Evolutionary conservation across 2,888 invertebrate genomes (phyloP), one percentile per base, ranked within the genome.

Genomic region (Drosophila setosimentum): DNA sequence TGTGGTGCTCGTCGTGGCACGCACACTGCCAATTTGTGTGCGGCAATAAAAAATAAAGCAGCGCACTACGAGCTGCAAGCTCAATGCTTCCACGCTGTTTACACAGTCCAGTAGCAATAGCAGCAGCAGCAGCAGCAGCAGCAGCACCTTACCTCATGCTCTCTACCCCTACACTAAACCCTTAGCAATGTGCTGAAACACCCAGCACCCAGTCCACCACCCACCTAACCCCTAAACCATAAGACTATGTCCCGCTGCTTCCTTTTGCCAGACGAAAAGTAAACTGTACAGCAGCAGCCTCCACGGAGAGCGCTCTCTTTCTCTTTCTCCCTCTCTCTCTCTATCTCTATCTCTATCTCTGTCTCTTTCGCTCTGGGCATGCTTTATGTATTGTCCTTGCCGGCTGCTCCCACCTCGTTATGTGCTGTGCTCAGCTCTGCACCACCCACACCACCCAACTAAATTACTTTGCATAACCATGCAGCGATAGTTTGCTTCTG

Each of bases 391-490:
- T 82, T 87, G 89, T 87, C 89, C 85, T 89, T 89, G 89, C 84
- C 79, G 80, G 64, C 78, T 83, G 78, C 76, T 71, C 29, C 50
- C 29, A 29, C 35, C 35, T 33, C 54, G 64, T 78, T 76, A 77
- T 77, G 59, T 57, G 59, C 60, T 49, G 49, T 51, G 7, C 37
- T 45, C 45, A 13, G 45, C 63, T 10, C 55, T 16, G 24, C 42
- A 45, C 37, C n/a, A 11, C 49, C 32, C 45, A 42, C 48, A 68
- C 55, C 78, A 63, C 74, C 87, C 83, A 88, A 76, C 86, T 85
- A 86, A 87, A 89, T 86, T 86, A 89, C 90, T 86, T 86, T 86
- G 85, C 85, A 86, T 86, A 86, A 89, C 85, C 85, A 87, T 89
- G 82, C 84, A 84, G 80, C 89, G 79, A 84, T 87, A 79, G 87